Conservation (phyloP, 2,888 invertebrate genomes). For the Dolichopus griseipennis region DNA sequence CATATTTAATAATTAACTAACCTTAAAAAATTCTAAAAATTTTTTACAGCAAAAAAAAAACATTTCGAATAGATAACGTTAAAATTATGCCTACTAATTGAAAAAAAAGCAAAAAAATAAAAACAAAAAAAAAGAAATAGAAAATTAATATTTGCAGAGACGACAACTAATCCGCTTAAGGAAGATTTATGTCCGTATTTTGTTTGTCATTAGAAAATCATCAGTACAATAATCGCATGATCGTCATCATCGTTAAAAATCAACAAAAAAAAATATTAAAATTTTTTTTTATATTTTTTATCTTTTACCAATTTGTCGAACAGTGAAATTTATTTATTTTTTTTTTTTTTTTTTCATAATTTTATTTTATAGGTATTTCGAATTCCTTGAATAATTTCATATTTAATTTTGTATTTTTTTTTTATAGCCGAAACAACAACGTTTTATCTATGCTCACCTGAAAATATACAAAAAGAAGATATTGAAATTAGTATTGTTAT, state of each 20-base stretch:
- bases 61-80: too few species aligned
- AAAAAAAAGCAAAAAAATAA: too few species aligned
- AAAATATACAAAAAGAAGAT: neutral
- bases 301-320: too few species aligned
- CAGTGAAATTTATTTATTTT: too few species aligned
- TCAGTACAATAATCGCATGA: too few species aligned
- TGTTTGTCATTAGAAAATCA: neutral
- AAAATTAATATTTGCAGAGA: neutral
- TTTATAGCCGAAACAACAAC: neutral
- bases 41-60: too few species aligned
- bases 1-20: too few species aligned
- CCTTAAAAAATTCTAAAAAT: too few species aligned
- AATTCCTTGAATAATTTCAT: constrained; percentile 4
- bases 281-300: too few species aligned
- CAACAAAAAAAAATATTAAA: neutral
- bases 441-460: neutral
- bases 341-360: neutral
- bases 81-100: too few species aligned
- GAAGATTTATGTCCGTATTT: neutral
- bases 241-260: neutral
- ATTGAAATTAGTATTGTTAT: neutral
- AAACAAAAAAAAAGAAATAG: too few species aligned
- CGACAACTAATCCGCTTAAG: constrained; percentile 4
- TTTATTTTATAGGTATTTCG: neutral
- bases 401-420: too few species aligned